Base-by-base conservation (phyloP, 1,140 invertebrate genomes). In the Lucilia sericata region DNA sequence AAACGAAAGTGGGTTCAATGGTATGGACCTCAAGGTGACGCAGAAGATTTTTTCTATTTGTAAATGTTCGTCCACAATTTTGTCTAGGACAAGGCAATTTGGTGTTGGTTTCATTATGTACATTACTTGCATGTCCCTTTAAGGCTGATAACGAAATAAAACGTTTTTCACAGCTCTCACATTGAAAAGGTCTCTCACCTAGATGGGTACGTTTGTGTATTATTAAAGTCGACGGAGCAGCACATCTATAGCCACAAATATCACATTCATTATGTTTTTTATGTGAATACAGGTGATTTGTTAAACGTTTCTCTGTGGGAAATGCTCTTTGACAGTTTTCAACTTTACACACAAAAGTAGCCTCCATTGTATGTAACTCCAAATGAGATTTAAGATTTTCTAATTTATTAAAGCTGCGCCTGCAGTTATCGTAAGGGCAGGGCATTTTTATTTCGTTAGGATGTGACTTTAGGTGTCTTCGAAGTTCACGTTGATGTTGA, bases 131-230 rank as follows among this genome's bases (percentile, higher is more conserved):
- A 60, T 90, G 89, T 82, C 89, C 89, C 0, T 86, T 85, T n/a
- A 90, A 55, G 5, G 86, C 87, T 0, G 89, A 89, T 19, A 89
- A 86, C 88, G 97, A 96, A 19, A 96, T 95, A 89, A 97, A 97
- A 0, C 94, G 94, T 34, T 96, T 95, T 36, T 93, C 91, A 87
- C 96, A 97, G 1, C 94, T 91, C 12, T 93, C 91, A 87, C 96
- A 97, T 86, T 95, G 94, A 84, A 94, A 95, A 0, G 96, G 96
- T 13, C 95, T 51, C 14, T 51, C 49, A 36, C 14, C 34, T 14
- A 4, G 5, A 17, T 76, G 74, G 17, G 17, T 30, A 14, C 74
- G 30, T 76, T 76, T 34, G 14, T 51, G 49, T 51, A 51, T 51
- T 2, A 51, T 12, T 51, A 51, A 51, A 2, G 49, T 51, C 14